A percentile compares a stretch with the other conserved stretches of the same genome.
Conservation (phyloP, 2,888 invertebrate species). For the Drosophila meridionalis region DNA sequence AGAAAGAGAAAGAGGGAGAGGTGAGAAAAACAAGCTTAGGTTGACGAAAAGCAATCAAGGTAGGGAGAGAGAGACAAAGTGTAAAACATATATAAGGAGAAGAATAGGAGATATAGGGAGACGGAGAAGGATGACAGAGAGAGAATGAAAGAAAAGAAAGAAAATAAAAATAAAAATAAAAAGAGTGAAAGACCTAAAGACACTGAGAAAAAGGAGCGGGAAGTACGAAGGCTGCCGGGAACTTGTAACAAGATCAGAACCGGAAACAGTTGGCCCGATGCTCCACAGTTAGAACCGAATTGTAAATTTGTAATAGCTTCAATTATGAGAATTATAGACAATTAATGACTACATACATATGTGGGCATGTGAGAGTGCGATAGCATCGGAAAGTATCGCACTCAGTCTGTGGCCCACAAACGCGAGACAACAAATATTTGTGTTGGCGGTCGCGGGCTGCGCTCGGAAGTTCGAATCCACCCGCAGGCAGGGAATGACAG, state of each 20-base stretch:
- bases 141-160: not conserved
- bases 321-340: not conserved
- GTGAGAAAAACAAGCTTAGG: not conserved
- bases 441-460: not conserved
- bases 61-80: not conserved
- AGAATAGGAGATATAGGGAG: not conserved
- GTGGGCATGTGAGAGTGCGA: not conserved
- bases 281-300: not conserved
- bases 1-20: too few species aligned
- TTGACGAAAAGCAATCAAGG: not conserved
- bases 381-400: conserved; percentile 5
- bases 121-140: not conserved
- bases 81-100: accelerated
- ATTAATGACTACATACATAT: not conserved
- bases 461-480: not conserved
- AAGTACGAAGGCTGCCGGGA: not conserved
- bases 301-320: not conserved
- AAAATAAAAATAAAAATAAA: too few species aligned
- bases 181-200: too few species aligned
- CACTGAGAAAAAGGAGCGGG: too few species aligned
- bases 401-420: conserved; percentile 7
- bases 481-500: not conserved
- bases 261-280: not conserved
- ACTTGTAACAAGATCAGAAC: not conserved
- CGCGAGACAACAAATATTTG: conserved; percentile 41